A percentile compares a stretch with the other conserved stretches of the same genome.
Conservation (phyloP, 2,797 vertebrate species). For the Erethizon dorsatum region DNA sequence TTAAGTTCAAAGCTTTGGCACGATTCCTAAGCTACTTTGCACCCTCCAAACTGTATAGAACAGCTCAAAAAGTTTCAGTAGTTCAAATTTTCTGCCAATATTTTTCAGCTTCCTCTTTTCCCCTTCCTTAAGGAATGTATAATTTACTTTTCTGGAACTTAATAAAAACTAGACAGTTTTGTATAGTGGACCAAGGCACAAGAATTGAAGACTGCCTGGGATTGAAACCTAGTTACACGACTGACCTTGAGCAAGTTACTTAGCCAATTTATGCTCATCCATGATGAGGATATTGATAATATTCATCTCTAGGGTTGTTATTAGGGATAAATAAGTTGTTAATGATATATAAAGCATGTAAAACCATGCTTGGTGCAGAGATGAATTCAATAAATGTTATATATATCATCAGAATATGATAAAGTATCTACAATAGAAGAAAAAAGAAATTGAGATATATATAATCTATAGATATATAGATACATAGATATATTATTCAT, state of each 20-base stretch:
- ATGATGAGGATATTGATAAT: neutral
- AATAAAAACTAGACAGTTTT: slow-evolving; percentile 38
- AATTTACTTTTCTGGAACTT: slow-evolving; percentile 56
- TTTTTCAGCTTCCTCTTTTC: slow-evolving; percentile 63
- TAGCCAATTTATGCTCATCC: neutral
- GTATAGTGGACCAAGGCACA: neutral
- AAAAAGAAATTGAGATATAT: neutral
- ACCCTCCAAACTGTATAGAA: slow-evolving; percentile 25
- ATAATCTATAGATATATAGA: neutral
- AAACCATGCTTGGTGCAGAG: neutral
- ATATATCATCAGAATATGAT: neutral
- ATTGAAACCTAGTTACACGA: slow-evolving; percentile 11
- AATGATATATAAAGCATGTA: neutral
- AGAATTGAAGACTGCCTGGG: neutral
- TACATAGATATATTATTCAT: neutral
- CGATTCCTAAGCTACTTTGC: slow-evolving; percentile 61
- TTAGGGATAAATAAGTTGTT: neutral
- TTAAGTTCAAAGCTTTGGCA: slow-evolving; percentile 81
- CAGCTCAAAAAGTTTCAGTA: slow-evolving; percentile 70
- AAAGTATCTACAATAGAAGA: neutral
- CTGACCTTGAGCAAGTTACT: slow-evolving; percentile 5
- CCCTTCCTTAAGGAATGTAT: slow-evolving; percentile 38
- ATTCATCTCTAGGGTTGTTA: neutral
- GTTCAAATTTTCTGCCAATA: slow-evolving; percentile 72
- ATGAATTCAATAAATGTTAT: neutral